phyloP scores from a whole-genome alignment of 2,113 vertebrate genomes.

The Sceloporus undulatus region DNA sequence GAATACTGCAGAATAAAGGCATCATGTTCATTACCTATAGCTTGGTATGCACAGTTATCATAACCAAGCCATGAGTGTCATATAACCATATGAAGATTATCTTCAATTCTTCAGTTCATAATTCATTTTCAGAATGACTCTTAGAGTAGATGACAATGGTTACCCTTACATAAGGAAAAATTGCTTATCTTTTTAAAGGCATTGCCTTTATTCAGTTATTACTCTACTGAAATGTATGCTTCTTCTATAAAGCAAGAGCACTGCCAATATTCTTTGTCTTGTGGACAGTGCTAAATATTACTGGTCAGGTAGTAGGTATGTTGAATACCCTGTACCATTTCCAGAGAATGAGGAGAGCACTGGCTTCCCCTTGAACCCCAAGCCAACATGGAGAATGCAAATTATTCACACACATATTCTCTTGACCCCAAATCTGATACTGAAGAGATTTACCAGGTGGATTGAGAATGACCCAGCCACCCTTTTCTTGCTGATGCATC shows the following conservation, averaged over 20 bases:
- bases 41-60: neutral
- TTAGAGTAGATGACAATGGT: neutral
- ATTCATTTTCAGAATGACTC: neutral
- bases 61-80: neutral
- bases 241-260: neutral
- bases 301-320: neutral
- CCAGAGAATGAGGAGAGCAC: too few species aligned
- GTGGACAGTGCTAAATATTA: neutral
- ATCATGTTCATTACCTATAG: neutral
- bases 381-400: neutral
- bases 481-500: conserved; percentile 96
- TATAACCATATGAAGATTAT: neutral
- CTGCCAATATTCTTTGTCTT: neutral
- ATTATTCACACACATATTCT: neutral
- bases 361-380: too few species aligned
- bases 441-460: conserved; percentile 77
- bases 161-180: neutral
- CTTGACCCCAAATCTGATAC: accelerated
- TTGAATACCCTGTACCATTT: neutral
- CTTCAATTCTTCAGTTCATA: neutral
- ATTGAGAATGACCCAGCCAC: conserved; percentile 90
- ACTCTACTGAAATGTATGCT: neutral
- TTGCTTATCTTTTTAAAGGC: neutral
- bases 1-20: neutral
- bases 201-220: too few species aligned